Base-by-base conservation (phyloP, 53 echinoderm and acorn worm species). In the Temnopleurus reevesii region DNA sequence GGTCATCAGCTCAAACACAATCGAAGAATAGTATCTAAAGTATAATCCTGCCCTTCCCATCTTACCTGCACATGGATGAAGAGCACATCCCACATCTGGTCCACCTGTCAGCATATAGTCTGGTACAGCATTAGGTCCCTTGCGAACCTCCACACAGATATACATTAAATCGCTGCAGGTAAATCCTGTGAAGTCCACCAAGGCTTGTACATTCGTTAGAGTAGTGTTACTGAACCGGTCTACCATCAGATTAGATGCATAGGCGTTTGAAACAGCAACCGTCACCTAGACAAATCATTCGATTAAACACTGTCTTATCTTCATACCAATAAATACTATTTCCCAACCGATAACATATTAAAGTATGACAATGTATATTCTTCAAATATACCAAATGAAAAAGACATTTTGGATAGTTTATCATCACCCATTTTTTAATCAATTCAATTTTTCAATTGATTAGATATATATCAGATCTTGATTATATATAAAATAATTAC, bases 111-210 rank as follows among this genome's bases (percentile, higher is more conserved):
- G 57, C 4, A 33, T 64, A 55, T 92, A 95, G 81, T 63, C 51
- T 10, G 97, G 97, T 13, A 83, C 43, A 29, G 95, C 90, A 38
- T 60, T 85, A 23, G 65, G 61, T 5, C 95, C 94, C 17, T 83
- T 90, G 90, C 94, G 90, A 17, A 95, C 91, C 77, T 91, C 92
- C 41, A 97, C 91, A 51, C 94, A 97, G n/a, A 97, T 28, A 47
- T 95, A 91, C 41, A 53, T 76, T 31, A 97, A 63, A 33, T 90
- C 77, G 0, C 77, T 36, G 86, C 97, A 97, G 64, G 58, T 35
- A 19, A 90, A 26, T 18, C 76, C 86, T 2, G 89, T 21, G 26
- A 93, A 61, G 21, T 89, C 81, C 46, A 93, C 47, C 47, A 21
- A 53, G 4, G 92, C 92, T 18, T 57, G 34, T 0, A 94, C 83